Base-by-base conservation (phyloP, 2,888 invertebrate genomes). In the Notodonta dromedarius region DNA sequence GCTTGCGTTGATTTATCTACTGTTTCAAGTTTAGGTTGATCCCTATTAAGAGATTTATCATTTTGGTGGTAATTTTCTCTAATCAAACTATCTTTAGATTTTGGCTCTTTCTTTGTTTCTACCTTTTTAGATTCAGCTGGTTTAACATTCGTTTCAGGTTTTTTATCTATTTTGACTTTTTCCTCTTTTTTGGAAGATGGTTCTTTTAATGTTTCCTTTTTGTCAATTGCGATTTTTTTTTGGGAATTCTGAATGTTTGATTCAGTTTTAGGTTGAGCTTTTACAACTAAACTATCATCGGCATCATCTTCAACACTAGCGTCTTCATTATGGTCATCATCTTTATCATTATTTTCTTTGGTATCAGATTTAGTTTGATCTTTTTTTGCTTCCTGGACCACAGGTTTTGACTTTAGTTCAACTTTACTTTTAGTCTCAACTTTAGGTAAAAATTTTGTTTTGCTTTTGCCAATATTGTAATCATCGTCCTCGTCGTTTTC, bases 31-130 rank as follows among this genome's bases (percentile, higher is more conserved):
- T 62, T 66, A 13, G 8, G 1, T 64, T 70, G 67, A 7, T 66
- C 68, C 61, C 66, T 69, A 32, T 48, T 8, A 9, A 6, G 39
- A 24, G 16, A 12, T 64, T 70, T 69, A 12, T 65, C 62, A 58
- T 32, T n/a, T 66, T 66, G 66, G 4, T 53, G 39, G 11, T 61
- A 55, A 9, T 62, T 61, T 59, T 60, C 57, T 5, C 64, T 66
- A 54, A 6, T 35, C 53, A 53, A 52, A 11, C 9, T 56, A 8
- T 61, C 60, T 35, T 60, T 5, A 4, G 39, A 44, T 61, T 67
- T 70, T 24, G 61, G 62, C 8, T 63, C 75, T 62, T 69, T 76
- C 42, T 64, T 70, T 5, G 46, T 5, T 32, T 75, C 70, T 13
- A 12, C 6, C 13, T 71, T 73, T 65, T 70, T 77, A 14, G 14